These are phyloP conservation scores for Pollenia amentaria DNA, from an alignment of 2,888 invertebrate species.

Conservation along the genomic window DNA sequence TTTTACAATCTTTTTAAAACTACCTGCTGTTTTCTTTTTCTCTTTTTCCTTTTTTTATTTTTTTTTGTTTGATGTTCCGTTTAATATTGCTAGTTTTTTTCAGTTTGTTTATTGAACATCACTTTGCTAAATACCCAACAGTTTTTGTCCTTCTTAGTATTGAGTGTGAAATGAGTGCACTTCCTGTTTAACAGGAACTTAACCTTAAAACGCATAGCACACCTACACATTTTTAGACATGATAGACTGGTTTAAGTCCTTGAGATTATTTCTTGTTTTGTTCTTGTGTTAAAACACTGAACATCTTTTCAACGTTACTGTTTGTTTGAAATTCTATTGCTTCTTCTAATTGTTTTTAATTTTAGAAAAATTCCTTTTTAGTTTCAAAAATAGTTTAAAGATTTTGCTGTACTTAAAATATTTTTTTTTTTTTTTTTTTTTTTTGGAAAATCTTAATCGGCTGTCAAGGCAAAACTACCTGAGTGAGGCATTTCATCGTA, in stretches of 20 bases:
- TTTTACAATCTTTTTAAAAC: neutral
- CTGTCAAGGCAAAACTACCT: slow-evolving; percentile 70
- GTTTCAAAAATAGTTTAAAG: too few relatives aligned
- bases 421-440: neutral
- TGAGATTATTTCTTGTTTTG: slow-evolving; percentile 2
- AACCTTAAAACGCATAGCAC: slow-evolving; percentile 25
- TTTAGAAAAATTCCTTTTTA: too few relatives aligned
- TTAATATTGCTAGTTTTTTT: neutral
- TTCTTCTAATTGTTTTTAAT: too few relatives aligned
- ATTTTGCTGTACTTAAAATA: too few relatives aligned
- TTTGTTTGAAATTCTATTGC: too few relatives aligned
- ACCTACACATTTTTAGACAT: neutral
- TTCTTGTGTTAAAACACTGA: neutral
- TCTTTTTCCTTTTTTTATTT: too few relatives aligned
- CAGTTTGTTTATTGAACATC: neutral
- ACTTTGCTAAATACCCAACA: slow-evolving; percentile 5
- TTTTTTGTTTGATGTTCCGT: neutral
- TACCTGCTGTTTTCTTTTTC: slow-evolving; percentile 42
- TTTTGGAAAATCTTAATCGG: slow-evolving; percentile 28
- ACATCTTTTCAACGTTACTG: neutral
- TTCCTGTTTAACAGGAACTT: slow-evolving; percentile 70
- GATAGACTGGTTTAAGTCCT: neutral
- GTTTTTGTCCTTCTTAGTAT: neutral
- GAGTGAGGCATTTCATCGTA: slow-evolving; percentile 12
- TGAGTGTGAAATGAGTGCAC: slow-evolving; percentile 52